These are phyloP conservation scores for Prionace glauca DNA, from an alignment of 2,797 vertebrate species.

Conservation along the genomic window DNA sequence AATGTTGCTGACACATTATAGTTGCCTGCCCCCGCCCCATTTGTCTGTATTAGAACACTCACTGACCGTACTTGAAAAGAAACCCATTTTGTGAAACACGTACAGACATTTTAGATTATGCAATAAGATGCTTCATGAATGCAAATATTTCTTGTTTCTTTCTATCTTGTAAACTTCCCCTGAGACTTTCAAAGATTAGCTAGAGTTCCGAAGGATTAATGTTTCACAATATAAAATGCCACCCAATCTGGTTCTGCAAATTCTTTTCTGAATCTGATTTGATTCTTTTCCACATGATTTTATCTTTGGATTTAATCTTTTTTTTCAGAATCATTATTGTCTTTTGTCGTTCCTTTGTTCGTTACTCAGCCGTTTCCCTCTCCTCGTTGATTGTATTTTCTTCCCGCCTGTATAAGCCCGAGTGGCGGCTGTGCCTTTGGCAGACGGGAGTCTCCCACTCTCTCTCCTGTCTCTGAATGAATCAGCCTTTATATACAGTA, in stretches of 20 bases:
- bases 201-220: neutral
- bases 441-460: conserved; percentile 38
- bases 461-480: conserved; percentile 37
- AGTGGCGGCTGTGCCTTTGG: conserved; percentile 68
- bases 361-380: conserved; percentile 39
- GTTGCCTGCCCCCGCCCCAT: neutral
- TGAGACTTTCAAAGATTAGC: neutral
- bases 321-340: neutral
- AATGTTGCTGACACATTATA: neutral
- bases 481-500: conserved; percentile 20
- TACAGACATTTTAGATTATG: neutral
- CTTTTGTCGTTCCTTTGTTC: neutral
- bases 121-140: neutral
- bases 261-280: neutral
- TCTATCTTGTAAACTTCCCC: neutral
- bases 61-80: neutral
- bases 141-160: neutral
- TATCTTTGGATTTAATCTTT: neutral
- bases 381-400: conserved; percentile 49
- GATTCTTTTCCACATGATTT: neutral
- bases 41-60: neutral
- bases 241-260: neutral
- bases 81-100: neutral
- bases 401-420: conserved; percentile 67
- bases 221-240: neutral